These are phyloP conservation scores for Anthopleura sola DNA, from an alignment of 64 coral and sea anemone genomes.

Conservation along the genomic window DNA sequence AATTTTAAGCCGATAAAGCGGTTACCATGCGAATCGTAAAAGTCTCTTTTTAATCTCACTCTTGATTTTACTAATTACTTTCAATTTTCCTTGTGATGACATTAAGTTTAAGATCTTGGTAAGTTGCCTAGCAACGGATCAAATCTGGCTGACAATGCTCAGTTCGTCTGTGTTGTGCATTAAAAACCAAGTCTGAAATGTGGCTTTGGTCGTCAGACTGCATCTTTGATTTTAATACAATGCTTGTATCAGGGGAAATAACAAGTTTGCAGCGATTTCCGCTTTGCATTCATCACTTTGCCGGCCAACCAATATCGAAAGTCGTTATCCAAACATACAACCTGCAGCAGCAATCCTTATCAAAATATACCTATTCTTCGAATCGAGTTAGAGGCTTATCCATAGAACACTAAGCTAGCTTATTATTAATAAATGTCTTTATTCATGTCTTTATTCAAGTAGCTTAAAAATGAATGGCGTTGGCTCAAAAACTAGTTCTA, in stretches of 20 bases:
- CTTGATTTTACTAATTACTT: conserved; percentile 19
- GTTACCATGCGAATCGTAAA: neutral
- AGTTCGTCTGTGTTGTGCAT: neutral
- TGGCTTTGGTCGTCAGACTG: too few species aligned
- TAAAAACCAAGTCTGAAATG: too few species aligned
- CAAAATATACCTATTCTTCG: neutral
- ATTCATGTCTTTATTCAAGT: neutral
- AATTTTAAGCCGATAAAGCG: neutral
- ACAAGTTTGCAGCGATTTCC: too few species aligned
- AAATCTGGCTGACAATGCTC: conserved; percentile 9
- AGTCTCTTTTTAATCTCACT: neutral
- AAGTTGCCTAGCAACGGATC: neutral
- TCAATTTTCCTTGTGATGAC: conserved; percentile 6
- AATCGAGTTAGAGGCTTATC: neutral
- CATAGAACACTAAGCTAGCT: neutral
- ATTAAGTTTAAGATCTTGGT: conserved; percentile 6
- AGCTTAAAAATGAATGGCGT: neutral
- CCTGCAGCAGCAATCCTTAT: neutral
- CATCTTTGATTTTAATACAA: neutral
- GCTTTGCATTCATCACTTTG: too few species aligned
- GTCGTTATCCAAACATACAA: neutral
- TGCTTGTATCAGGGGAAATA: too few species aligned
- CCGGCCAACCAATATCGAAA: neutral
- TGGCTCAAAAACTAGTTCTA: neutral
- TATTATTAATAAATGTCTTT: neutral